Conservation (phyloP, 2,797 vertebrate genomes). For the Coregonus suidteri region DNA sequence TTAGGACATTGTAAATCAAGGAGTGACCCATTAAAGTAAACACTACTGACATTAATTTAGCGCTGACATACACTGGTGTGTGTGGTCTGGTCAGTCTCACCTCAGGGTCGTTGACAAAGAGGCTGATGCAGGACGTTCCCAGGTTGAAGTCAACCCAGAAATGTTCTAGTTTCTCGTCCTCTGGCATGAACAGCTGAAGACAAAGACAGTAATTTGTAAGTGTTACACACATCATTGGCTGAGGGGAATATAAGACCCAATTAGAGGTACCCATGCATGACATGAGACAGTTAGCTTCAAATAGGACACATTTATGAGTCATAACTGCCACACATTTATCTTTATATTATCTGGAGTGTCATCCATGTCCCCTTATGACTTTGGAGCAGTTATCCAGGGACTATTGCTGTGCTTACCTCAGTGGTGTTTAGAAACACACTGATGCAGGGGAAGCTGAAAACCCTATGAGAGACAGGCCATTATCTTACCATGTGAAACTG, state of each 20-base stretch:
- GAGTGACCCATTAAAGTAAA: not conserved
- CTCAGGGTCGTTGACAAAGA: slow-evolving; percentile 84
- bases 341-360: too few species aligned
- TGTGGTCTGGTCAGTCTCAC: slow-evolving; percentile 57
- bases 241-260: not conserved
- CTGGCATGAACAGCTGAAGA: slow-evolving; percentile 82
- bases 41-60: not conserved
- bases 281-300: not conserved
- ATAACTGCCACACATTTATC: not conserved
- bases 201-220: not conserved
- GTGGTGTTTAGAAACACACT: slow-evolving; percentile 77
- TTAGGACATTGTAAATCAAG: not conserved
- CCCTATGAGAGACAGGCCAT: slow-evolving; percentile 65
- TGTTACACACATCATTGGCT: not conserved
- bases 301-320: too few species aligned
- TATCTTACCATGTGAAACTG: too few species aligned
- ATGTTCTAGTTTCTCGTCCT: slow-evolving; percentile 82
- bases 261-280: not conserved
- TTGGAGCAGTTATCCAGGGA: not conserved
- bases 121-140: slow-evolving; percentile 82
- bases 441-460: slow-evolving; percentile 85
- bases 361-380: not conserved
- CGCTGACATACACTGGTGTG: not conserved
- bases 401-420: slow-evolving; percentile 73
- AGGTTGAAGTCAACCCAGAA: slow-evolving; percentile 95